These are phyloP conservation scores for Chanos chanos DNA, from an alignment of 2,797 vertebrate species.

Conservation along the genomic window DNA sequence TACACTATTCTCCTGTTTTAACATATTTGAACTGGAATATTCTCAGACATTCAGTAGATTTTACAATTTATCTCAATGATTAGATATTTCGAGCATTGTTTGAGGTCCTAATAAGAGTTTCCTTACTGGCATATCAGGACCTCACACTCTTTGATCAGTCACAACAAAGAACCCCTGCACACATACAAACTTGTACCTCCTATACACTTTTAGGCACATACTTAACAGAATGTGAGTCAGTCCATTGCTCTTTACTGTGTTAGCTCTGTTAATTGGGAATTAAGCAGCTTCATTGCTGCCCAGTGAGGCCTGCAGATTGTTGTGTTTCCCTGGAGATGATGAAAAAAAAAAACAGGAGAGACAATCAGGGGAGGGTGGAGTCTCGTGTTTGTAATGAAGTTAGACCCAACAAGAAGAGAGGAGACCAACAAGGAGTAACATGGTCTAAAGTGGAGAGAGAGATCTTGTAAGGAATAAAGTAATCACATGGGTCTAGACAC, in stretches of 20 bases:
- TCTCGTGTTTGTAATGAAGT: neutral
- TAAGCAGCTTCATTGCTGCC: conserved; percentile 24
- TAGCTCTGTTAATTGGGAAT: conserved; percentile 37
- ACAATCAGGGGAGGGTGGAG: neutral
- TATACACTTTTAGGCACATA: neutral
- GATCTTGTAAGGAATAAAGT: too few relatives aligned
- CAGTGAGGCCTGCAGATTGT: conserved; percentile 26
- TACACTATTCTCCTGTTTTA: too few relatives aligned
- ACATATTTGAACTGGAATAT: too few relatives aligned
- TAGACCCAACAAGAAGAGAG: too few relatives aligned
- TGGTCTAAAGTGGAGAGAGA: conserved; percentile 4
- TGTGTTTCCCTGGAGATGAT: conserved; percentile 33
- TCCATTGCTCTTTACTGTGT: conserved; percentile 43
- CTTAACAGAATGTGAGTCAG: conserved; percentile 20
- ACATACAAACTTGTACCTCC: neutral
- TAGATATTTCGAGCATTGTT: too few relatives aligned
- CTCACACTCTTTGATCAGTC: too few relatives aligned
- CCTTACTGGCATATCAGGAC: too few relatives aligned
- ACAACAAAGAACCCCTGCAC: too few relatives aligned
- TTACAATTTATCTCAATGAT: too few relatives aligned
- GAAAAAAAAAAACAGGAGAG: neutral
- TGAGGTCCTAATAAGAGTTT: too few relatives aligned
- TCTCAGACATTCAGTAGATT: too few relatives aligned
- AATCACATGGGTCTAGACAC: too few relatives aligned
- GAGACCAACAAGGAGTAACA: neutral